Evolutionary conservation across 2,797 vertebrate genomes (phyloP), one percentile per base, ranked within the genome.

Genomic region (Eulemur coronatus): DNA sequence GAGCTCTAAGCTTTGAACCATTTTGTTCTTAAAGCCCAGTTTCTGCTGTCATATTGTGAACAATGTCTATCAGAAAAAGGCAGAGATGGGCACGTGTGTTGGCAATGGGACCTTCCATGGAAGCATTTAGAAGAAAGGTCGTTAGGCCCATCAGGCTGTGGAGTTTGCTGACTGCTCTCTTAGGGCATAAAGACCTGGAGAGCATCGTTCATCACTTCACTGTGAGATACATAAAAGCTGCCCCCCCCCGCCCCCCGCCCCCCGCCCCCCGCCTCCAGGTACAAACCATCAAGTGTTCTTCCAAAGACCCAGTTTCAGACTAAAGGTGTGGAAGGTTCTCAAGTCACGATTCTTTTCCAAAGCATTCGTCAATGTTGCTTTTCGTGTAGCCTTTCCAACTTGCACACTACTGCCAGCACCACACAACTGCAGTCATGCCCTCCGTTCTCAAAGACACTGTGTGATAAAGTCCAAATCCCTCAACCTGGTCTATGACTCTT

Each of bases 11-110:
- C 12, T 38, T 85, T 61, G 84, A 89, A n/a, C 13, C 61, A 26
- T 87, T 94, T 95, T 95, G 35, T 81, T 86, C 79, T 87, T 73
- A 91, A 94, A 48, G 70, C 26, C 48, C 15, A 35, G 41, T 94
- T 92, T 89, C 65, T 81, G 22, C 46, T 24, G 13, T 72, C 35
- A n/a, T 50, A 15, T 9, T 8, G 35, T 52, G 76, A 67, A 91
- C 41, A 30, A 14, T 41, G 57, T 48, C 81, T 43, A 10, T 50
- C 6, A 35, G 65, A 89, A 57, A 55, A 65, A 43, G 22, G 35
- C 20, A 7, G 81, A 59, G 55, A 12, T 13, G 26, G n/a, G n/a
- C 9, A 14, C 2, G 8, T 22, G 17, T 33, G 10, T 73, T 5
- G 59, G 41, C 41, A 7, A 5, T 5, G 67, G 90, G 20, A 43